These are phyloP conservation scores for Ranitomeya variabilis DNA, from an alignment of 2,113 vertebrate species.

Conservation along the genomic window DNA sequence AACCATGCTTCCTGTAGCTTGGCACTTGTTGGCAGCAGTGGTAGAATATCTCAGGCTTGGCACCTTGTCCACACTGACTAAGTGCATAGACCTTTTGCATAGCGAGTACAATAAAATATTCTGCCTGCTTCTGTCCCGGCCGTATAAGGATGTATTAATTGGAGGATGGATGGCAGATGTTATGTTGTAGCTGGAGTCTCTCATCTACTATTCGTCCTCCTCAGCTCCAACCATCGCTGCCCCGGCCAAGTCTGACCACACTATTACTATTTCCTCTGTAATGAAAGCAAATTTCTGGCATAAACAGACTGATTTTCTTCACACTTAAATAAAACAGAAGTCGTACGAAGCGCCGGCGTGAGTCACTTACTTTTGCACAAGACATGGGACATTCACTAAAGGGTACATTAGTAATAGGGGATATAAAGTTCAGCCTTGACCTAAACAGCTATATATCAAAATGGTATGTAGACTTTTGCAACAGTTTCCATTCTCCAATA, in stretches of 20 bases:
- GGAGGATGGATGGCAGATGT: conserved; percentile 19
- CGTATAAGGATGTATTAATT: conserved; percentile 21
- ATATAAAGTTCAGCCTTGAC: not conserved
- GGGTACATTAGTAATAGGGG: not conserved
- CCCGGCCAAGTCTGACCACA: conserved; percentile 33
- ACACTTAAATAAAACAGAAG: conserved; percentile 42
- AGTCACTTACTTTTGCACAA: not conserved
- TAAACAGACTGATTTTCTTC: conserved; percentile 13
- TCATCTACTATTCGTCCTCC: conserved; percentile 1
- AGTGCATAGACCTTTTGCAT: not conserved
- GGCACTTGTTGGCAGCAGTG: not conserved
- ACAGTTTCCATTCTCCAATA: not conserved
- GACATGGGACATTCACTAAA: not conserved
- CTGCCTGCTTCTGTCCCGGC: not conserved
- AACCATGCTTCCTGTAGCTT: not conserved
- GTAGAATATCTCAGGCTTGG: not conserved
- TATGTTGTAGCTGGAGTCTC: not conserved
- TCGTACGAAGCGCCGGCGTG: not conserved
- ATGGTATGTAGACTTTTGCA: not conserved
- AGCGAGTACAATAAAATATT: not conserved
- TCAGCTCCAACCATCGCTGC: not conserved
- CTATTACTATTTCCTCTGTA: conserved; percentile 7
- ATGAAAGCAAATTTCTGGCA: conserved; percentile 29
- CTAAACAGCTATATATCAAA: not conserved
- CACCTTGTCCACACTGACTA: conserved; percentile 11